A percentile compares a stretch with the other conserved stretches of the same genome.
Evolutionary conservation across 2,888 invertebrate genomes (phyloP).

Genomic region (Pollenia angustigena): DNA sequence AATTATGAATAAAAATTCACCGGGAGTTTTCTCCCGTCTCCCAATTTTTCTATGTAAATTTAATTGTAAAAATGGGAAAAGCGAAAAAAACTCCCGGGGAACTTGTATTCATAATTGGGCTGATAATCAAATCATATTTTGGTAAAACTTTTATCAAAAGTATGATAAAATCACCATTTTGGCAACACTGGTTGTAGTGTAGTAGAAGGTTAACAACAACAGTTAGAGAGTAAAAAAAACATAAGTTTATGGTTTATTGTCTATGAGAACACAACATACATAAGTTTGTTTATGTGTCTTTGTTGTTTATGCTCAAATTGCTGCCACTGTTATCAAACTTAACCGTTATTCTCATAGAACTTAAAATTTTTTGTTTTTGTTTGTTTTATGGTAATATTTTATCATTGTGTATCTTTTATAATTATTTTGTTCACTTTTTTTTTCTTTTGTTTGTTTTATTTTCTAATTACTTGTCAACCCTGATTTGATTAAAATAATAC

Average conservation of each 20-base stretch:
- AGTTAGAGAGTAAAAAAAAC: constrained; percentile 43
- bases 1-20: too few species aligned
- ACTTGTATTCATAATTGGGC: too few species aligned
- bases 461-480: constrained; percentile 52
- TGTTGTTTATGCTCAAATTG: constrained; percentile 45
- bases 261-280: background rate
- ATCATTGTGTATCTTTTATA: background rate
- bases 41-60: too few species aligned
- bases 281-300: background rate
- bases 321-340: constrained; percentile 45
- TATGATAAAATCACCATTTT: too few species aligned
- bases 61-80: too few species aligned
- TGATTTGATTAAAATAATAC: constrained; percentile 34
- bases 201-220: constrained; percentile 67
- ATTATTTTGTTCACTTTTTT: background rate
- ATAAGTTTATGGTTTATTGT: constrained; percentile 52
- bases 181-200: constrained; percentile 27
- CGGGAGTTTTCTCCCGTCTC: too few species aligned
- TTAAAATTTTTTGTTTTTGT: background rate
- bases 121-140: too few species aligned
- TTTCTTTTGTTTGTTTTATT: constrained; percentile 1
- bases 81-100: too few species aligned
- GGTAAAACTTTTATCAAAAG: too few species aligned
- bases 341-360: constrained; percentile 4
- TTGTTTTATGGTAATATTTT: constrained; percentile 10